These are phyloP conservation scores for Myodes glareolus DNA, from an alignment of 2,113 vertebrate species.

Conservation along the genomic window DNA sequence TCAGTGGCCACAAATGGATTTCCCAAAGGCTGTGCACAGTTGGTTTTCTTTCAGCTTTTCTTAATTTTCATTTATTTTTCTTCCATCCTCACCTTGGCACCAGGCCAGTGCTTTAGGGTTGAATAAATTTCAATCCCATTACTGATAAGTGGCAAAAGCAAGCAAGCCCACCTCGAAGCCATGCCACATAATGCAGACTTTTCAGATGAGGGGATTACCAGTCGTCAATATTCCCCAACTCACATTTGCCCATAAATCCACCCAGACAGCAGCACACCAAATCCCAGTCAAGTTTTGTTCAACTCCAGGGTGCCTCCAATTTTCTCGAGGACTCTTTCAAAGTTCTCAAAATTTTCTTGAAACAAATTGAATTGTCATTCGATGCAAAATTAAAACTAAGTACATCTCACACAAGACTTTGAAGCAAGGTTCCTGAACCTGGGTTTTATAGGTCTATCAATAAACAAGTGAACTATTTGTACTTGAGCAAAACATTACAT, in stretches of 20 bases:
- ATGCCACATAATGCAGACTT: conserved; percentile 32
- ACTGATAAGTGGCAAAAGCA: conserved; percentile 43
- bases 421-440: conserved; percentile 22
- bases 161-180: conserved; percentile 66
- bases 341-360: conserved; percentile 68
- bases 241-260: conserved; percentile 23
- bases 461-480: conserved; percentile 1
- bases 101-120: conserved; percentile 61
- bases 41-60: conserved; percentile 76
- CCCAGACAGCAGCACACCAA: not conserved
- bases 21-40: conserved; percentile 65
- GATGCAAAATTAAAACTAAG: conserved; percentile 61
- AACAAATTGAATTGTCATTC: conserved; percentile 60
- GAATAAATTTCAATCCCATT: conserved; percentile 84
- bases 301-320: conserved; percentile 68
- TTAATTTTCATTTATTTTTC: conserved; percentile 83
- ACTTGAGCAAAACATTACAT: not conserved
- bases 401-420: not conserved
- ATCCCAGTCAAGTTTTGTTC: conserved; percentile 31
- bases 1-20: conserved; percentile 63
- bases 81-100: conserved; percentile 69
- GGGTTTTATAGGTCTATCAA: not conserved
- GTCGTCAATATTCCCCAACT: not conserved
- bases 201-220: conserved; percentile 39
- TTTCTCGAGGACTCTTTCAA: conserved; percentile 62